These are phyloP conservation scores for Synanceia verrucosa DNA, from an alignment of 2,797 vertebrate species.

Conservation along the genomic window DNA sequence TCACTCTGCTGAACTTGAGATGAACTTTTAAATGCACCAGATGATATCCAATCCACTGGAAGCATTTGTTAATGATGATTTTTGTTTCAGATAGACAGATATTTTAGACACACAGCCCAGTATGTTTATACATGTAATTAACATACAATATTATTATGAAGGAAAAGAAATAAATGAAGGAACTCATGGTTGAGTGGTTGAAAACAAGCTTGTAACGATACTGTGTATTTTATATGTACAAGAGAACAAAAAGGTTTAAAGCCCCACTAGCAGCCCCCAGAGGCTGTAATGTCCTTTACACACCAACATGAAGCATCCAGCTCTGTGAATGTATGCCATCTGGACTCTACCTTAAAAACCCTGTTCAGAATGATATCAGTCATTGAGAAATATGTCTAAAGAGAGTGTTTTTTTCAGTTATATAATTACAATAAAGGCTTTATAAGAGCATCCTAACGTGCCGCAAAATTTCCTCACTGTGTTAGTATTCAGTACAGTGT, in stretches of 20 bases:
- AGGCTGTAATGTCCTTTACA: neutral
- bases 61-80: too few relatives aligned
- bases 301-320: neutral
- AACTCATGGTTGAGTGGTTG: too few relatives aligned
- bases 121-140: too few relatives aligned
- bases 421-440: neutral
- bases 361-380: neutral
- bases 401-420: neutral
- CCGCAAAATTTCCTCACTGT: neutral
- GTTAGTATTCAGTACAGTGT: conserved; percentile 13
- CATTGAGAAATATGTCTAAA: neutral
- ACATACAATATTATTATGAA: too few relatives aligned
- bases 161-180: too few relatives aligned
- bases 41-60: too few relatives aligned
- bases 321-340: neutral
- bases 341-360: neutral
- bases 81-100: too few relatives aligned
- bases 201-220: too few relatives aligned
- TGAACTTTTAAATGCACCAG: too few relatives aligned
- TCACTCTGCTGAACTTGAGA: too few relatives aligned
- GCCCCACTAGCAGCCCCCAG: conserved; percentile 2
- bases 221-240: neutral
- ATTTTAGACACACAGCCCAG: too few relatives aligned
- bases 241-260: neutral
- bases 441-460: neutral